These are phyloP conservation scores for Ectemnius cavifrons DNA, from an alignment of 2,888 invertebrate genomes.

Conservation along the genomic window DNA sequence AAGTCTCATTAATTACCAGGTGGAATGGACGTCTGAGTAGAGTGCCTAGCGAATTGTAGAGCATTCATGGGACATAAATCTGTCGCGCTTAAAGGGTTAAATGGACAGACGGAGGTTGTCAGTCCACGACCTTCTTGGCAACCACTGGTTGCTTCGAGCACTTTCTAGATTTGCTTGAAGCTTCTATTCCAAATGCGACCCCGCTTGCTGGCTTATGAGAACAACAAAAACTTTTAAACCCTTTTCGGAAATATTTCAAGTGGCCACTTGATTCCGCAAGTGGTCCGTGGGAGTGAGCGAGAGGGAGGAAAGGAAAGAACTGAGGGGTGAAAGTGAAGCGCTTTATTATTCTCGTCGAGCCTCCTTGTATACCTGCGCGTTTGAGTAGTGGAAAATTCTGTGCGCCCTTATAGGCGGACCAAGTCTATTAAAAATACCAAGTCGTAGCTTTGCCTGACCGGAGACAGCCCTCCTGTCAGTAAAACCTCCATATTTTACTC, in stretches of 20 bases:
- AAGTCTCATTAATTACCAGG: conserved; percentile 12
- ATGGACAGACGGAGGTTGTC: conserved; percentile 37
- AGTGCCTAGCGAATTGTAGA: conserved; percentile 13
- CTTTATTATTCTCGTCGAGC: conserved; percentile 1
- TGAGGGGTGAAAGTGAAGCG: neutral
- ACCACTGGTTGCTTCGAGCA: conserved; percentile 58
- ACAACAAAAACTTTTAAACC: conserved; percentile 24
- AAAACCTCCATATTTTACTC: too few species aligned
- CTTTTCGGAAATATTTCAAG: conserved; percentile 19
- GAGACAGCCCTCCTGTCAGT: too few species aligned
- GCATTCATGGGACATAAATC: conserved; percentile 28
- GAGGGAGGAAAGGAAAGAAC: neutral
- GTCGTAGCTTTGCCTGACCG: too few species aligned
- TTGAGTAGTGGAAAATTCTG: neutral
- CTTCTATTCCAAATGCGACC: conserved; percentile 14
- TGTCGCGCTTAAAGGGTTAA: conserved; percentile 44
- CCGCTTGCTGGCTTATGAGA: neutral
- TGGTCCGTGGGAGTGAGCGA: neutral
- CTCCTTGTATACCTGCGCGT: neutral
- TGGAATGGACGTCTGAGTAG: neutral
- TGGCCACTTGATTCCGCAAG: conserved; percentile 5
- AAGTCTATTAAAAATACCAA: too few species aligned
- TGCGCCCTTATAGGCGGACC: too few species aligned
- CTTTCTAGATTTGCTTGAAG: conserved; percentile 27
- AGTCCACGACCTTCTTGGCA: conserved; percentile 46